Conservation (phyloP, 2,888 invertebrate species). For the Pachliopta kotzebuea region DNA sequence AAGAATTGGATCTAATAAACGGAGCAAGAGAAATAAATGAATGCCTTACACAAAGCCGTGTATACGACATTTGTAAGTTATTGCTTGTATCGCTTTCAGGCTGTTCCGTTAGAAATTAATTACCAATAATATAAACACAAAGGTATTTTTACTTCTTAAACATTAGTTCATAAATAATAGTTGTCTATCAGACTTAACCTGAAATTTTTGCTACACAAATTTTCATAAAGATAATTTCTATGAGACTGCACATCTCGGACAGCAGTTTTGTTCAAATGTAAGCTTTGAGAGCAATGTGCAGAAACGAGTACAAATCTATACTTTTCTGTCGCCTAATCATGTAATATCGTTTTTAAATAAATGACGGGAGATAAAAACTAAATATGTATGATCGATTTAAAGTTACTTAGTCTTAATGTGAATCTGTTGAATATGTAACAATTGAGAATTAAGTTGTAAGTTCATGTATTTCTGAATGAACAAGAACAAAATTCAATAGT, state of each 20-base stretch:
- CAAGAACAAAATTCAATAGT: conserved; percentile 24
- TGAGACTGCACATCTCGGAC: too few relatives aligned
- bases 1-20: conserved; percentile 7
- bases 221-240: too few relatives aligned
- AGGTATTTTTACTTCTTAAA: background rate
- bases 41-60: conserved; percentile 19
- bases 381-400: too few relatives aligned
- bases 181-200: background rate
- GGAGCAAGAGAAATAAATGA: conserved; percentile 16
- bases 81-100: conserved; percentile 8
- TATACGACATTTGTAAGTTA: conserved; percentile 15
- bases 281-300: too few relatives aligned
- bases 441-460: conserved; percentile 5
- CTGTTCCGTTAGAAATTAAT: conserved; percentile 1
- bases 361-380: too few relatives aligned
- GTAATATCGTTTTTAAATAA: too few relatives aligned
- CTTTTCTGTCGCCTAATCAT: too few relatives aligned
- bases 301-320: too few relatives aligned
- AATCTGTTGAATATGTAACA: too few relatives aligned
- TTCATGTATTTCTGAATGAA: conserved; percentile 15
- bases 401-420: too few relatives aligned
- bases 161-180: background rate
- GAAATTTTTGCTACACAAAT: too few relatives aligned
- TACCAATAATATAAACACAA: background rate
- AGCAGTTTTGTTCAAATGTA: too few relatives aligned